Evolutionary conservation across 2,797 vertebrate genomes (phyloP), one percentile per base, ranked within the genome.

Genomic region (Spatula versicolor): DNA sequence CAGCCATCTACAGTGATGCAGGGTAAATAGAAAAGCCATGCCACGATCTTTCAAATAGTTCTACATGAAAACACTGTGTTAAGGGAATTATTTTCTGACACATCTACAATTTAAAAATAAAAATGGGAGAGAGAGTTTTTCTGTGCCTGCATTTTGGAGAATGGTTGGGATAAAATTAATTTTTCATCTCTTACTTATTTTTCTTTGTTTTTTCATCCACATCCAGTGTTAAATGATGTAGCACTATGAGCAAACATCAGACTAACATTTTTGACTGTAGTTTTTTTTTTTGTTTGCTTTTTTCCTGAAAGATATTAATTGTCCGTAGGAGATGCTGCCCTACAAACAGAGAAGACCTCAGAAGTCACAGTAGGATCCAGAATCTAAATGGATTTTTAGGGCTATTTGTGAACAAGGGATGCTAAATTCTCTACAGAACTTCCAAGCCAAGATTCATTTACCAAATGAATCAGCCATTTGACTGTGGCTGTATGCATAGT

Each of bases 1-100:
- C 67, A 68, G 63, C 80, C 35, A 8, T 74, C 35, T 75, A 62
- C 37, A 39, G 23, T 72, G 43, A 62, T 55, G 62, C 41, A 93
- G 41, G 59, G 62, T 86, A 83, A 91, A 89, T 71, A 43, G 54
- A 83, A 93, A 92, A 82, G 46, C 62, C 45, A 85, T 68, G 58
- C 45, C 35, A 28, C 59, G 59, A 77, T 88, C 46, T 91, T 89
- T 67, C 39, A 95, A 92, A 78, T 72, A 81, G 30, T 30, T 90
- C 15, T 75, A 86, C 46, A 86, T 58, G 83, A 90, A 96, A 75
- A 64, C 14, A 22, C 3, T 45, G 17, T 77, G 14, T 68, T 50
- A 35, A 68, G 39, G 39, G 62, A 71, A 60, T 62, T 80, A 48
- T 68, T 7, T 91, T 91, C 31, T 59, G 45, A 69, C 54, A 78